Conservation (phyloP, 1,140 invertebrate species). For the Macrotrachela quadricornifera region DNA sequence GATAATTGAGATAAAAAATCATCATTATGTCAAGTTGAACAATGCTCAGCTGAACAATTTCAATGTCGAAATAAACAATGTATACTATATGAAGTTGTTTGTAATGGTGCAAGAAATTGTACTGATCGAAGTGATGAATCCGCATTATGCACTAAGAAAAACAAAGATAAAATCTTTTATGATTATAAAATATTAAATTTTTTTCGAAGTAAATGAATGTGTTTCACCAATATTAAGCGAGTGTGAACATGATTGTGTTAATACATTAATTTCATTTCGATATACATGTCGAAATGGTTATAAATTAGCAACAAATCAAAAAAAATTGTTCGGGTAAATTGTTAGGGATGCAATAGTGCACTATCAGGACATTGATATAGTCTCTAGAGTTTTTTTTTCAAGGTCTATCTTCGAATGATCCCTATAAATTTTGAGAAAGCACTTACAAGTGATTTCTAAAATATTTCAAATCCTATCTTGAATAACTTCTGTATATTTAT, state of each 20-base stretch:
- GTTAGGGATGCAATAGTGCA: neutral
- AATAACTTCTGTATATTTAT: neutral
- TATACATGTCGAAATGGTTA: conserved; percentile 91
- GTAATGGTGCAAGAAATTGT: conserved; percentile 20
- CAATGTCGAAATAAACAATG: conserved; percentile 60
- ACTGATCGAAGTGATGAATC: conserved; percentile 14
- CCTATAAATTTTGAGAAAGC: no score
- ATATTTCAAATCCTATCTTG: no score
- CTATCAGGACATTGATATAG: no score
- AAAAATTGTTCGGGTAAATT: conserved; percentile 25
- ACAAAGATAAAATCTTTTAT: neutral
- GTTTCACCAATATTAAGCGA: conserved; percentile 66
- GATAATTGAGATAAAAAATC: conserved; percentile 29
- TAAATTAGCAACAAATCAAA: conserved; percentile 38
- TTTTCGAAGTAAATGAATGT: conserved; percentile 66
- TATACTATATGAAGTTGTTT: conserved; percentile 44
- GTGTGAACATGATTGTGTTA: conserved; percentile 80
- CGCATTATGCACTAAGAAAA: neutral
- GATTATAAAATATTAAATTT: neutral
- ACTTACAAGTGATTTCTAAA: no score
- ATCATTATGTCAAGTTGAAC: conserved; percentile 21
- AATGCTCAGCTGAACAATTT: conserved; percentile 61
- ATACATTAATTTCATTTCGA: conserved; percentile 72
- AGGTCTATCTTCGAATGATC: no score
- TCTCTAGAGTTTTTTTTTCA: no score